phyloP scores from a whole-genome alignment of 2,797 vertebrate genomes.

The Lepilemur septentrionalis region DNA sequence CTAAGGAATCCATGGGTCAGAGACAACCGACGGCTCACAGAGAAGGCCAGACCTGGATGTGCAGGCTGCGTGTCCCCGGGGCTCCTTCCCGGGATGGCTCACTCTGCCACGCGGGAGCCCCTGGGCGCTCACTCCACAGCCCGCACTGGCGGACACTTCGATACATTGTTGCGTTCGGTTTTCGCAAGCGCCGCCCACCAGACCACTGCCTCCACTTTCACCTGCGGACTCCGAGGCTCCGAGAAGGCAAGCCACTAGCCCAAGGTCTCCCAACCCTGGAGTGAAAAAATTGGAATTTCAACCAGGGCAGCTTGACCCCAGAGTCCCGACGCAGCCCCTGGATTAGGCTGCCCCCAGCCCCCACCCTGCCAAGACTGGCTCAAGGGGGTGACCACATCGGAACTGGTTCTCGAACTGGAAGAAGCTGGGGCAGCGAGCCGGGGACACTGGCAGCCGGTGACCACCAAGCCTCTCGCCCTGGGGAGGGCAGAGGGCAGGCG shows the following conservation, averaged over 20 bases:
- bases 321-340: rapidly evolving
- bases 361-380: rapidly evolving
- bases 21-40: rapidly evolving
- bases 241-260: background rate
- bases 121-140: rapidly evolving
- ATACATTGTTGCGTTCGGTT: rapidly evolving
- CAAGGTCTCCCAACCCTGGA: background rate
- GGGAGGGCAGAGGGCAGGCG: background rate
- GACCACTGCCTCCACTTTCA: background rate
- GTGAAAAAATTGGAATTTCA: background rate
- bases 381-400: background rate
- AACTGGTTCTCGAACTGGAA: background rate
- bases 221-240: background rate
- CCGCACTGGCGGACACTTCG: rapidly evolving
- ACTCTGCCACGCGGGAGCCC: rapidly evolving
- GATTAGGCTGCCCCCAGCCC: no score
- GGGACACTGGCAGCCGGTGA: background rate
- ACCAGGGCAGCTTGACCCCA: background rate
- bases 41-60: background rate
- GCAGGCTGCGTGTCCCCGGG: background rate
- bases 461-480: rapidly evolving
- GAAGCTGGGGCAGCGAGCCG: background rate
- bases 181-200: rapidly evolving
- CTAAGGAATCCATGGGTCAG: background rate
- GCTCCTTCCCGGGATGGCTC: background rate